Base-by-base conservation (phyloP, 2,113 vertebrate genomes). In the Etia nguti region DNA sequence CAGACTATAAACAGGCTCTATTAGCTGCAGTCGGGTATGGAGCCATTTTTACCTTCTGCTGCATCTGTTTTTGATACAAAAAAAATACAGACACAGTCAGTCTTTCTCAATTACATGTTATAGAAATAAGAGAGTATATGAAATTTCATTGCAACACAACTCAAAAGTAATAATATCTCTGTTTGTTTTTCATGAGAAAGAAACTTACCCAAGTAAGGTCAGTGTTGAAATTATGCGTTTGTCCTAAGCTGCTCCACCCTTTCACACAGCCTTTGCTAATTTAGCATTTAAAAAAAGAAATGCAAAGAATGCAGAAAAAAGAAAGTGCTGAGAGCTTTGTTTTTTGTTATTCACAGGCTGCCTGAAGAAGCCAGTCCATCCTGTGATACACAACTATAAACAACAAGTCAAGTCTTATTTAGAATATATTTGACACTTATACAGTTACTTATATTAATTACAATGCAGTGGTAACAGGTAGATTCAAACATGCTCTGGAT, bases 1-100 rank as follows among this genome's bases (percentile, higher is more conserved):
- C 9, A 96, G 95, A 46, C 52, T 95, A 93, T 60, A 88, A 93
- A 86, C 36, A 88, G 48, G 85, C 93, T 46, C 87, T 96, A 6
- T 3, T 94, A 43, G 91, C 86, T 87, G 57, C 92, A 2, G 68
- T n/a, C 50, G 88, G 84, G 12, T 90, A 50, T 81, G 87, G 73
- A n/a, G 59, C 83, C 6, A 0, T 93, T 10, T 91, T 82, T 4
- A 24, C 60, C 46, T 11, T 92, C 41, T 90, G 83, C 73, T 94
- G 90, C 86, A 52, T 93, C 83, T 92, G 92, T 48, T 88, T 94
- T 43, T 94, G 92, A 82, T 94, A 91, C 77, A 91, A 65, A 52
- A 88, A 79, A 15, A 86, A 6, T 59, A 93, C 86, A 83, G 95
- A 93, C 4, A 70, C 8, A 79, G 13, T 6, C 20, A 57, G 31